Percentiles rank a stretch among this genome's conserved stretches.
phyloP scores from a whole-genome alignment of 2,113 vertebrate species.

The Pseudorectes ferrugineus region DNA sequence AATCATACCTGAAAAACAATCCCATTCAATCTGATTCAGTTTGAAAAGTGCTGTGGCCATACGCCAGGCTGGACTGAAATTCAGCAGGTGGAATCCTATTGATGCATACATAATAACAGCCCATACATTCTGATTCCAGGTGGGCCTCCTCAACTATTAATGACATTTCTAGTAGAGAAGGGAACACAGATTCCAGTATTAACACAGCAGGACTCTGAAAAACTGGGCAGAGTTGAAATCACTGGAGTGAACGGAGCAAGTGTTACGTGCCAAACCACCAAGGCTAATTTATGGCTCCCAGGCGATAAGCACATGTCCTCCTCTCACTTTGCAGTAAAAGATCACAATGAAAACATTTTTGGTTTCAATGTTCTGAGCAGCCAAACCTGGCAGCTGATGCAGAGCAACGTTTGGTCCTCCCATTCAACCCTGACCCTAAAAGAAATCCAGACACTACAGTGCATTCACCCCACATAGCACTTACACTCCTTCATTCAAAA shows the following conservation, averaged over 20 bases:
- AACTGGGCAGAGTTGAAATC: neutral
- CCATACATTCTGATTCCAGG: neutral
- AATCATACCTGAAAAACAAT: neutral
- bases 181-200: neutral
- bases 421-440: neutral
- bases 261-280: neutral
- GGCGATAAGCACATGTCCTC: neutral
- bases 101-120: neutral
- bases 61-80: neutral
- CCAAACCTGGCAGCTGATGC: neutral
- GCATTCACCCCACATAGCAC: accelerated
- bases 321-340: neutral
- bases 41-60: neutral
- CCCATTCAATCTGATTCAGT: neutral
- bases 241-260: neutral
- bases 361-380: neutral
- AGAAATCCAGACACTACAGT: neutral
- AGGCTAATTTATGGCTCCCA: neutral
- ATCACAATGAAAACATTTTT: neutral
- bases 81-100: neutral
- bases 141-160: neutral
- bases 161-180: neutral
- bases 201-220: neutral
- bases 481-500: neutral
- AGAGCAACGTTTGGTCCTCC: neutral